Conservation (phyloP, 2,888 invertebrate species). For the Diarsia dahlii region DNA sequence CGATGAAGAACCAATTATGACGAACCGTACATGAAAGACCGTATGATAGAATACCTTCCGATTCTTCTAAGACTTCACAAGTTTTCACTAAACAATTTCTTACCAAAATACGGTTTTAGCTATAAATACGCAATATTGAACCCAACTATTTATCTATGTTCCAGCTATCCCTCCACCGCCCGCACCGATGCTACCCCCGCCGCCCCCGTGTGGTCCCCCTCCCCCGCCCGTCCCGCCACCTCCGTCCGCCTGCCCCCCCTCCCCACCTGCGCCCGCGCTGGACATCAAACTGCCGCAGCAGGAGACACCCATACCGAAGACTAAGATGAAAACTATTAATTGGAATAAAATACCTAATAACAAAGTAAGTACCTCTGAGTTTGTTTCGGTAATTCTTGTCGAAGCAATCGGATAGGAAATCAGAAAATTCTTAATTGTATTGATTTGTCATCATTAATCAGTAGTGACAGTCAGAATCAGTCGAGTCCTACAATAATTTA, state of each 20-base stretch:
- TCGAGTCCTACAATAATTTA: not conserved
- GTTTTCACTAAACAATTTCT: not conserved
- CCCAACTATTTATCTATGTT: not conserved
- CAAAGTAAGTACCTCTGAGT: constrained; percentile 89
- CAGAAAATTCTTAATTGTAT: not conserved
- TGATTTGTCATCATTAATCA: not conserved
- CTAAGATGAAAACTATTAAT: constrained; percentile 99
- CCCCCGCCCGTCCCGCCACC: constrained; percentile 75
- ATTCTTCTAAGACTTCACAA: not conserved
- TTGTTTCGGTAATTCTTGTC: not conserved
- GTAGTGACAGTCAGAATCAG: not conserved
- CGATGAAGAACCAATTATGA: too few relatives aligned
- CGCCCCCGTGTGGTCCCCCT: constrained; percentile 72
- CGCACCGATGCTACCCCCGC: constrained; percentile 80
- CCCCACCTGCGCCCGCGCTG: constrained; percentile 80
- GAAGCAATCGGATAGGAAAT: not conserved
- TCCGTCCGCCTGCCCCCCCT: constrained; percentile 84
- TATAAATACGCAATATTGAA: not conserved
- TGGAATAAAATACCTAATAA: constrained; percentile 99
- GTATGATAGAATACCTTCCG: too few relatives aligned
- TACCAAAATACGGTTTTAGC: not conserved
- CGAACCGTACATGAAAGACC: too few relatives aligned
- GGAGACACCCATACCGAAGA: constrained; percentile 97
- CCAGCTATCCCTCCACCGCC: constrained; percentile 76
- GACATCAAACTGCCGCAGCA: constrained; percentile 95